Evolutionary conservation across 2,888 invertebrate species (phyloP).

Genomic region (Tupiocoris notatus): DNA sequence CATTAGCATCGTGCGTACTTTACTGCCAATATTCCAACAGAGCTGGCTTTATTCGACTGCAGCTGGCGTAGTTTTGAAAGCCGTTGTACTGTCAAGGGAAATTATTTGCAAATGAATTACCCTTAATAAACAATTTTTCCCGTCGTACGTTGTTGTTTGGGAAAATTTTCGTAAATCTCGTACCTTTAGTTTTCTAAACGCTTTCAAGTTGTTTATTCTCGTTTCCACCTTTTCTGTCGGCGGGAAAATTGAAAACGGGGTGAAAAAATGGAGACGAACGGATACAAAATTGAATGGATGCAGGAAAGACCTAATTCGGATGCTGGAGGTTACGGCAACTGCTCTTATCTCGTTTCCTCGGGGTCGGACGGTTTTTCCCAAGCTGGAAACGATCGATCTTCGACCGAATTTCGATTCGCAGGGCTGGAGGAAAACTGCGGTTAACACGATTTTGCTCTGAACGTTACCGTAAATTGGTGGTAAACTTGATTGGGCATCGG

Average conservation of each 20-base stretch:
- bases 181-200: no score
- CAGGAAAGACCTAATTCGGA: not conserved
- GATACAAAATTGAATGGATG: no score
- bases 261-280: not conserved
- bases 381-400: no score
- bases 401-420: not conserved
- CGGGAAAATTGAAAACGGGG: not conserved
- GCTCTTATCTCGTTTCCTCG: not conserved
- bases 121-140: no score
- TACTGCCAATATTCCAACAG: no score
- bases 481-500: constrained; percentile 41
- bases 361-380: not conserved
- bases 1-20: no score
- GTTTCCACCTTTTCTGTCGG: not conserved
- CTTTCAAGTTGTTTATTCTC: not conserved
- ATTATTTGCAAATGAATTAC: no score
- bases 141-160: no score
- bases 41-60: no score
- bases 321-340: not conserved
- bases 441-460: not conserved
- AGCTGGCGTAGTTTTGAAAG: no score
- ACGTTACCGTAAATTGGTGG: constrained; percentile 40
- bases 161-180: no score
- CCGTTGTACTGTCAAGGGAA: no score
- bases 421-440: not conserved